These are phyloP conservation scores for Cettia cetti DNA, from an alignment of 2,113 vertebrate species.

Conservation along the genomic window DNA sequence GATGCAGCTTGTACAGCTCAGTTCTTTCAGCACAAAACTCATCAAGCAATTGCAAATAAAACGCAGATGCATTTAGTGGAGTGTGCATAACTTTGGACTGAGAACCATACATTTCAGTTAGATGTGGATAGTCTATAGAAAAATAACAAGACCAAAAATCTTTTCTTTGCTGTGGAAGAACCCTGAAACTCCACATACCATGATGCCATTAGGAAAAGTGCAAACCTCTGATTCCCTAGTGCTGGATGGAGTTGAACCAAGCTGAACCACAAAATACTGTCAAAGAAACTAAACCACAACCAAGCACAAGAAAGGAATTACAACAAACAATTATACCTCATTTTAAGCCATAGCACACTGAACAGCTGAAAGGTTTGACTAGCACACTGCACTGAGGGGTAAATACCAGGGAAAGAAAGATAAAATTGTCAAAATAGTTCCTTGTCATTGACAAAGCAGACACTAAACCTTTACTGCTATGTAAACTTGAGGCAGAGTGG, in stretches of 20 bases:
- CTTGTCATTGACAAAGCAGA: background rate
- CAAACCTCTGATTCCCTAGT: background rate
- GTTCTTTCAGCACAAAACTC: background rate
- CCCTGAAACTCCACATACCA: background rate
- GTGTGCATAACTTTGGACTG: background rate
- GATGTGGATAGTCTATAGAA: background rate
- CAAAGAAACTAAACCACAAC: background rate
- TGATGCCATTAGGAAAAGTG: background rate
- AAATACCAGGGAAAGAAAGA: background rate
- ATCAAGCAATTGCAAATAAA: background rate
- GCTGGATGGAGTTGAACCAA: background rate
- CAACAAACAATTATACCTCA: background rate
- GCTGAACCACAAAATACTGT: background rate
- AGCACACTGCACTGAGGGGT: background rate
- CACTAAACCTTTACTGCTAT: background rate
- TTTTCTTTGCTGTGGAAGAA: background rate
- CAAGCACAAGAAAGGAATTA: background rate
- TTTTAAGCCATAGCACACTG: background rate
- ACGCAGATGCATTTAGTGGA: background rate
- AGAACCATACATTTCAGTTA: background rate
- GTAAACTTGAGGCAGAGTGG: background rate
- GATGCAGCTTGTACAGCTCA: background rate
- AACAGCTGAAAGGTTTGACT: background rate
- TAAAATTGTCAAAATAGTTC: background rate
- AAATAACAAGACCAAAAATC: background rate